Base-by-base conservation (phyloP, 2,888 invertebrate genomes). In the Syrista parreyssii region DNA sequence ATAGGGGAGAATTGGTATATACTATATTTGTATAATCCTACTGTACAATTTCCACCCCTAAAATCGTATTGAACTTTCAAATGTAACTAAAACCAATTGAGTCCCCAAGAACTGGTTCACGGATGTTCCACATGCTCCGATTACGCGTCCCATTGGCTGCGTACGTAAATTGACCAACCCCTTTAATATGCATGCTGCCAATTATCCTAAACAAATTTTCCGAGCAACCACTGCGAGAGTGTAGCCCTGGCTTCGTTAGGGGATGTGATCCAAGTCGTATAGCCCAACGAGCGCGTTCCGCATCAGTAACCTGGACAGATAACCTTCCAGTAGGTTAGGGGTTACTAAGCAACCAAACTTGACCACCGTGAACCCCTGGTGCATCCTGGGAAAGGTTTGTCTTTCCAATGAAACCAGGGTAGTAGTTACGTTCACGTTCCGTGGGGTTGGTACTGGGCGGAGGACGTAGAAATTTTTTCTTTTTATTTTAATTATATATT, bases 121-220 rank as follows among this genome's bases (percentile, higher is more conserved):
- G 55, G 23, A 55, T 23, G 23, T 55, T 55, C 9, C 55, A 55
- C 23, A 6, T 32, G 12, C 31, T 12, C 30, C 32, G 71, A 31
- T 71, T 31, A 32, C 71, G 71, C 31, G 32, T 71, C 31, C 71
- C 31, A 71, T 71, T 32, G 71, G 71, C 31, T 15, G 71, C 71
- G 32, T 32, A 71, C 71, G 71, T 71, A 71, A 71, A 71, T 71
- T 71, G 33, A 40, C 69, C 78, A 68, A 73, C 75, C 68, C 36
- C 72, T 80, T 81, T 80, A 82, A 82, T 82, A 81, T 82, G 79
- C 82, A 81, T 80, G 81, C 79, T 78, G 78, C 75, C 55, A 82
- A 82, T 82, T 82, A 81, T 81, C 82, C 82, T 82, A 81, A 82
- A 75, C 82, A 82, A 82, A 82, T 81, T 76, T 78, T 79, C 78